A percentile compares a stretch with the other conserved stretches of the same genome.
phyloP scores from a whole-genome alignment of 1,140 invertebrate species.

The Andrena cerasifolii region DNA sequence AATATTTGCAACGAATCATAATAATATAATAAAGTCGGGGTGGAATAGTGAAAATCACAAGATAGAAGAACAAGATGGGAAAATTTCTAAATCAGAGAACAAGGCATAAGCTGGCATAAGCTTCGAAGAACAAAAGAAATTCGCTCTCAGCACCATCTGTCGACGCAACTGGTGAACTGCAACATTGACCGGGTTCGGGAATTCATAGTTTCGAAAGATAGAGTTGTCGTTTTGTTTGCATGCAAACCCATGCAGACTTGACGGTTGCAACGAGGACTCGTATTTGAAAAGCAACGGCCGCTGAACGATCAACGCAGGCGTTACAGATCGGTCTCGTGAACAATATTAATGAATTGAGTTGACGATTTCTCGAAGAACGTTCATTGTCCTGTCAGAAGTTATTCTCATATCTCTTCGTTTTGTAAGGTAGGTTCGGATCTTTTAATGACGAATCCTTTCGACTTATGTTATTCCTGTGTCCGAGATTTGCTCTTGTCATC shows the following conservation, averaged over 20 bases:
- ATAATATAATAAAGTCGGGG: no score
- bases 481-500: background rate
- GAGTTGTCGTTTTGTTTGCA: conserved; percentile 60
- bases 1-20: no score
- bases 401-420: conserved; percentile 21
- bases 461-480: background rate
- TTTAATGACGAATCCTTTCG: conserved; percentile 10
- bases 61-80: no score
- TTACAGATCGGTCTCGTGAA: background rate
- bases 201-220: conserved; percentile 51
- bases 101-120: no score
- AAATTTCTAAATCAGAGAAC: no score
- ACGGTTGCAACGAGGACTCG: conserved; percentile 55
- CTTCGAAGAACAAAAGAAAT: conserved; percentile 41
- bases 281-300: conserved; percentile 69
- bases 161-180: conserved; percentile 5
- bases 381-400: conserved; percentile 4
- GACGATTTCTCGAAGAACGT: conserved; percentile 17
- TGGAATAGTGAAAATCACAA: no score
- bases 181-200: conserved; percentile 52
- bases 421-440: conserved; percentile 38
- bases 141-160: conserved; percentile 32
- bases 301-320: conserved; percentile 30
- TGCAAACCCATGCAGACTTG: conserved; percentile 48
- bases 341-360: conserved; percentile 17